Conservation (phyloP, 2,113 vertebrate species). For the Hiodon tergisus region DNA sequence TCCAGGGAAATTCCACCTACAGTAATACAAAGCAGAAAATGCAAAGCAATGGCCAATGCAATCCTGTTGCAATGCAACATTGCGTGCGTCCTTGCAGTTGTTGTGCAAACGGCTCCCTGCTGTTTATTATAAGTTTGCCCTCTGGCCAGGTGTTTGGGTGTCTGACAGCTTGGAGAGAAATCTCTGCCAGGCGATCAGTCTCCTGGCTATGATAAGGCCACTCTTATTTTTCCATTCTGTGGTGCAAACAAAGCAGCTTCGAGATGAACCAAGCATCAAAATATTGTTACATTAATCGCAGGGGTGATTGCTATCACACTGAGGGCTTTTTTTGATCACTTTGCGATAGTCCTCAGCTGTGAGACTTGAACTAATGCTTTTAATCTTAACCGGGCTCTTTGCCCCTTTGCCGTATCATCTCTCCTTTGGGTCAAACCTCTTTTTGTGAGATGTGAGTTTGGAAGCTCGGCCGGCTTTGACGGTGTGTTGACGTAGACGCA, state of each 20-base stretch:
- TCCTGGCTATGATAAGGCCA: conserved; percentile 41
- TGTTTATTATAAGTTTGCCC: conserved; percentile 33
- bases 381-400: neutral
- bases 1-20: too few relatives aligned
- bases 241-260: conserved; percentile 39
- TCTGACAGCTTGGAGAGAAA: conserved; percentile 42
- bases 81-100: conserved; percentile 55
- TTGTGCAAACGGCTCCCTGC: conserved; percentile 39
- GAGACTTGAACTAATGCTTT: conserved; percentile 5
- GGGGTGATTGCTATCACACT: conserved; percentile 38
- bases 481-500: too few relatives aligned
- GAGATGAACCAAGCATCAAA: conserved; percentile 27
- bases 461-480: conserved; percentile 32
- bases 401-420: conserved; percentile 35
- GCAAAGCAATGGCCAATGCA: conserved; percentile 32
- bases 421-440: conserved; percentile 27
- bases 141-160: conserved; percentile 42
- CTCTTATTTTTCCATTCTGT: conserved; percentile 16
- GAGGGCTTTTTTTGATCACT: conserved; percentile 27
- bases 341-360: conserved; percentile 28
- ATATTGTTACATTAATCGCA: conserved; percentile 37
- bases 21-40: neutral
- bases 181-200: conserved; percentile 48
- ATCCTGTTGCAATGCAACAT: conserved; percentile 35
- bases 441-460: conserved; percentile 32